A percentile compares a stretch with the other conserved stretches of the same genome.
Evolutionary conservation across 2,888 invertebrate genomes (phyloP).

Genomic region (Oxyteleia sp.): DNA sequence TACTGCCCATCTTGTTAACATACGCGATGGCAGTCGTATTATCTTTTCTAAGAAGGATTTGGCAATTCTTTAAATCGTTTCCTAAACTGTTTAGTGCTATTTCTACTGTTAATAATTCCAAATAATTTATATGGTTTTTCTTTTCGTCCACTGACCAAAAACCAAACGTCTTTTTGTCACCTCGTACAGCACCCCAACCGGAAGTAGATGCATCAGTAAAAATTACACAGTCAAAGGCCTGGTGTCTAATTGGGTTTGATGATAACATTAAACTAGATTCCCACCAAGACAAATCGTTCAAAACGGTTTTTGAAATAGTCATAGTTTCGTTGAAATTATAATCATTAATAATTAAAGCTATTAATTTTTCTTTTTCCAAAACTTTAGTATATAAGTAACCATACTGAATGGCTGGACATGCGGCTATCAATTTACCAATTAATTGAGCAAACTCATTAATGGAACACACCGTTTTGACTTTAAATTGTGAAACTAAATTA

Average conservation of each 20-base stretch:
- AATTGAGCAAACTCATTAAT: constrained; percentile 27
- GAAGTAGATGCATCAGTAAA: constrained; percentile 40
- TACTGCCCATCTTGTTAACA: constrained; percentile 74
- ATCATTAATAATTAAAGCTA: background rate
- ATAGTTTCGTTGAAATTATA: background rate
- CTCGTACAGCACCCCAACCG: constrained; percentile 28
- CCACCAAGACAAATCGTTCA: constrained; percentile 29
- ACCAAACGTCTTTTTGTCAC: background rate
- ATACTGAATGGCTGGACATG: constrained; percentile 24
- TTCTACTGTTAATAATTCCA: constrained; percentile 66
- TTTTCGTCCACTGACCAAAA: constrained; percentile 52
- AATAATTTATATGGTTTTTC: constrained; percentile 65
- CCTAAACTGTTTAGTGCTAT: constrained; percentile 39
- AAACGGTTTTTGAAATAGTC: background rate
- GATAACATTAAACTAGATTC: constrained; percentile 9
- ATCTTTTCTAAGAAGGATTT: constrained; percentile 73
- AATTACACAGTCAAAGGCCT: constrained; percentile 25
- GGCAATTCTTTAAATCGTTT: constrained; percentile 26
- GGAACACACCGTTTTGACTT: background rate
- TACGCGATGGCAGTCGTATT: constrained; percentile 75
- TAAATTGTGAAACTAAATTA: background rate
- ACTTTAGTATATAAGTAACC: constrained; percentile 18
- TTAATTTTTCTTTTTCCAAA: background rate
- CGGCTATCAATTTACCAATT: constrained; percentile 14
- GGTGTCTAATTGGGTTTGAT: constrained; percentile 24